These are phyloP conservation scores for Drosophila serrata DNA, from an alignment of 1,140 invertebrate genomes.

Conservation along the genomic window DNA sequence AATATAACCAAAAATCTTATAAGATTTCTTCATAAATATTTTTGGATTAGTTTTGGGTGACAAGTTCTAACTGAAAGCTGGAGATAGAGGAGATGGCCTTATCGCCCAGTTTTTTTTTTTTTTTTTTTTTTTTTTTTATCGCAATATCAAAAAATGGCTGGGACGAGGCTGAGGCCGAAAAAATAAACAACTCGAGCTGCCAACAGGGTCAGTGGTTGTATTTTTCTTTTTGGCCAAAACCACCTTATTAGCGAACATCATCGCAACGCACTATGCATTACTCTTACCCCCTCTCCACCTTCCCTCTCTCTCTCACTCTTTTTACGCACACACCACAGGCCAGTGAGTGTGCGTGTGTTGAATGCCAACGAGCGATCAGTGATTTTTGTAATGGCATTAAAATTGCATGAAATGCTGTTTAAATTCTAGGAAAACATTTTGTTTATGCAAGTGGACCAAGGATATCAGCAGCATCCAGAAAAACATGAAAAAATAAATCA, in stretches of 20 bases:
- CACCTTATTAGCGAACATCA: slow-evolving; percentile 65
- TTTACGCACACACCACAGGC: slow-evolving; percentile 1
- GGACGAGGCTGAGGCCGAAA: slow-evolving; percentile 44
- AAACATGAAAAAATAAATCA: not conserved
- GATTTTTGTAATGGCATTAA: slow-evolving; percentile 66
- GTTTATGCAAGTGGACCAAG: slow-evolving; percentile 70
- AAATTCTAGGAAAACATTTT: slow-evolving; percentile 78
- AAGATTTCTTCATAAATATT: slow-evolving; percentile 3
- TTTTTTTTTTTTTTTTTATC: slow-evolving; percentile 10
- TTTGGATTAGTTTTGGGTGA: not conserved
- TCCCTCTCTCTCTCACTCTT: slow-evolving; percentile 1
- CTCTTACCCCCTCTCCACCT: not conserved
- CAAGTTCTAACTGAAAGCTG: not conserved
- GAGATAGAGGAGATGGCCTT: slow-evolving; percentile 26
- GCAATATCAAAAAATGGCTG: slow-evolving; percentile 39
- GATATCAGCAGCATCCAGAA: slow-evolving; percentile 30
- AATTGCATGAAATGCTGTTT: slow-evolving; percentile 57
- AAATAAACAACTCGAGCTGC: slow-evolving; percentile 28
- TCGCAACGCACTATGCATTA: slow-evolving; percentile 22
- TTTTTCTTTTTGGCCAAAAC: slow-evolving; percentile 68
- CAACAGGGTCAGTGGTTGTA: slow-evolving; percentile 61
- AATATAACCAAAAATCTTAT: too few species aligned
- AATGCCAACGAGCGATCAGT: slow-evolving; percentile 69
- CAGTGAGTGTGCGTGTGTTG: slow-evolving; percentile 50
- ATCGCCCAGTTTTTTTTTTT: slow-evolving; percentile 21